Evolutionary conservation across 2,888 invertebrate species (phyloP).

Genomic region (Dynastes hyllus): DNA sequence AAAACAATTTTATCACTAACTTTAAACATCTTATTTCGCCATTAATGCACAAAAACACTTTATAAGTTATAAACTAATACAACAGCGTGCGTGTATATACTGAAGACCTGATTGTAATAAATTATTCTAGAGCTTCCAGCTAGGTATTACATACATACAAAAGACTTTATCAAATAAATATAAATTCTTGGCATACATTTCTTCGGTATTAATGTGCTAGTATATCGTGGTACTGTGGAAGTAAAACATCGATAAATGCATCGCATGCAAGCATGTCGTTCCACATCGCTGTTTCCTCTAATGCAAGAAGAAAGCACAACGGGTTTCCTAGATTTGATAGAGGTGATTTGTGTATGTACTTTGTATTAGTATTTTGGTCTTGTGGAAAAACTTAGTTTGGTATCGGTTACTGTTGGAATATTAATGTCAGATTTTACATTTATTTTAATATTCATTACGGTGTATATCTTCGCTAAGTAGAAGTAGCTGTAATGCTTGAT

Average conservation of each 20-base stretch:
- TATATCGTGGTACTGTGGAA: constrained; percentile 4
- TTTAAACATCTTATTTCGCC: no score
- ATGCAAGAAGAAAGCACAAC: constrained; percentile 3
- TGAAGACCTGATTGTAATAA: not conserved
- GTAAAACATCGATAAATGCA: constrained; percentile 17
- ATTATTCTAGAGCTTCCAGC: not conserved
- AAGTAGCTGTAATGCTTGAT: no score
- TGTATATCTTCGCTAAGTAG: no score
- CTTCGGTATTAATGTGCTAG: constrained; percentile 1
- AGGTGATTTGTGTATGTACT: not conserved
- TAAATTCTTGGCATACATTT: constrained; percentile 18
- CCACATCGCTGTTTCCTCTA: constrained; percentile 21
- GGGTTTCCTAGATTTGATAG: not conserved
- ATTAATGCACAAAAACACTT: no score
- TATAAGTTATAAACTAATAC: no score
- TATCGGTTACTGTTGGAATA: no score
- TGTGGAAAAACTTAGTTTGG: not conserved
- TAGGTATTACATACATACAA: not conserved
- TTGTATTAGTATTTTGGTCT: not conserved
- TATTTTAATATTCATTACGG: no score
- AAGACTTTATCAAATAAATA: constrained; percentile 24
- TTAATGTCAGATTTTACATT: no score
- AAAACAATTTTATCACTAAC: no score
- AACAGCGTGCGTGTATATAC: not conserved
- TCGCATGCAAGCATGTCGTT: constrained; percentile 14